phyloP scores from a whole-genome alignment of 2,797 vertebrate species.

The Characodon lateralis region DNA sequence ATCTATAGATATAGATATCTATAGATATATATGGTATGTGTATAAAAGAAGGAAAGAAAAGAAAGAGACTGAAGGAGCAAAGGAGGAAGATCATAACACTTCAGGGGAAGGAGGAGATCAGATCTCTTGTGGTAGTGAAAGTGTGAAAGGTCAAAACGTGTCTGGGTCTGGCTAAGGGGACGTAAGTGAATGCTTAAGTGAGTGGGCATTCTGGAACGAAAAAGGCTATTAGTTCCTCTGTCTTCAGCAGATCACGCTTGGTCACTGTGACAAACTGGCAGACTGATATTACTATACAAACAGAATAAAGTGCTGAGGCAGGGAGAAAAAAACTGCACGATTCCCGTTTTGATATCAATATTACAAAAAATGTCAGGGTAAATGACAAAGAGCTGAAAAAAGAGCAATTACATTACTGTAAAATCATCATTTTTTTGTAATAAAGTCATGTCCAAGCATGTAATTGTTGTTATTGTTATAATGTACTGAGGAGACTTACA shows the following conservation, averaged over 20 bases:
- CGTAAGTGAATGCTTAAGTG: conserved; percentile 10
- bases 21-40: background rate
- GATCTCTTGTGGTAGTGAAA: conserved; percentile 52
- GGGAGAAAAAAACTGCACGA: conserved; percentile 22
- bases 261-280: conserved; percentile 50
- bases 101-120: conserved; percentile 61
- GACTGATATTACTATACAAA: conserved; percentile 41
- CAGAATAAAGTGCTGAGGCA: conserved; percentile 48
- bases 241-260: conserved; percentile 38
- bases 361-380: conserved; percentile 29
- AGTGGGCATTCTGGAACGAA: conserved; percentile 15
- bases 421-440: conserved; percentile 44
- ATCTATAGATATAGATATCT: no score
- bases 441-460: conserved; percentile 64
- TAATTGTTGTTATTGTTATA: conserved; percentile 65
- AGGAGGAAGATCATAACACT: conserved; percentile 73
- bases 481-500: conserved; percentile 84
- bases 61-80: conserved; percentile 46
- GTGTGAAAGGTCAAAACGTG: conserved; percentile 70
- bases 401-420: conserved; percentile 33
- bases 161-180: conserved; percentile 42
- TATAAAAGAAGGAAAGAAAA: conserved; percentile 23
- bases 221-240: conserved; percentile 24
- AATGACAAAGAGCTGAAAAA: conserved; percentile 51
- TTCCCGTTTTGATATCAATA: conserved; percentile 30